Conservation (phyloP, 2,113 vertebrate species). For the Calypte anna region DNA sequence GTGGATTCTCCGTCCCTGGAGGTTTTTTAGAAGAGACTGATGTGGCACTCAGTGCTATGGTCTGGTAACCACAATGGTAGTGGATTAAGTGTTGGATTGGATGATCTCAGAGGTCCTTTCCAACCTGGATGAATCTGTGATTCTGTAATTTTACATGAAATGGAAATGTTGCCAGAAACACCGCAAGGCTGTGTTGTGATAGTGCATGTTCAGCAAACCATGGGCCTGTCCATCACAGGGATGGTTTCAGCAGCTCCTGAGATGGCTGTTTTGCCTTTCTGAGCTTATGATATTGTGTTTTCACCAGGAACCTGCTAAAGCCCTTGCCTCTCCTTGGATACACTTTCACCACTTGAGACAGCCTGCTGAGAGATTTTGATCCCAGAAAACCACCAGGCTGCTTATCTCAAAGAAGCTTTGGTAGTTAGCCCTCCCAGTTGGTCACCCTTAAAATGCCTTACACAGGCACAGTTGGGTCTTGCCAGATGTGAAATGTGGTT, state of each 20-base stretch:
- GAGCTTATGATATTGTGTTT: not conserved
- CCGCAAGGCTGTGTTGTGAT: no score
- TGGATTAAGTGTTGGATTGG: no score
- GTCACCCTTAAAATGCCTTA: not conserved
- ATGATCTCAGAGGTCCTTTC: no score
- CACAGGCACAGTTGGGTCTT: not conserved
- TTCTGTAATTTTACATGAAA: no score
- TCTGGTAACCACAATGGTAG: no score
- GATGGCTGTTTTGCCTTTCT: not conserved
- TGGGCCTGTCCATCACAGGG: rapidly evolving
- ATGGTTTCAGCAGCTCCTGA: not conserved
- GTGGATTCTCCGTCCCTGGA: no score
- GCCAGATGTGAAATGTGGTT: not conserved
- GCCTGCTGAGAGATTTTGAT: not conserved
- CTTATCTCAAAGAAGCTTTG: not conserved
- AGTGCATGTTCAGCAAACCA: rapidly evolving
- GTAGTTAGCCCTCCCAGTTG: not conserved
- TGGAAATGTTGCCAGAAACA: no score
- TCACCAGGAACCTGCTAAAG: not conserved
- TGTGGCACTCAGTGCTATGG: no score
- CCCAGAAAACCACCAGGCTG: not conserved
- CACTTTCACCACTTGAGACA: not conserved
- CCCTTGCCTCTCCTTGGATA: rapidly evolving
- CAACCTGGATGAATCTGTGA: no score
- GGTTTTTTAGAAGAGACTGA: no score